Evolutionary conservation across 2,113 vertebrate genomes (phyloP), one percentile per base, ranked within the genome.

Genomic region (Chaenogobius annularis): DNA sequence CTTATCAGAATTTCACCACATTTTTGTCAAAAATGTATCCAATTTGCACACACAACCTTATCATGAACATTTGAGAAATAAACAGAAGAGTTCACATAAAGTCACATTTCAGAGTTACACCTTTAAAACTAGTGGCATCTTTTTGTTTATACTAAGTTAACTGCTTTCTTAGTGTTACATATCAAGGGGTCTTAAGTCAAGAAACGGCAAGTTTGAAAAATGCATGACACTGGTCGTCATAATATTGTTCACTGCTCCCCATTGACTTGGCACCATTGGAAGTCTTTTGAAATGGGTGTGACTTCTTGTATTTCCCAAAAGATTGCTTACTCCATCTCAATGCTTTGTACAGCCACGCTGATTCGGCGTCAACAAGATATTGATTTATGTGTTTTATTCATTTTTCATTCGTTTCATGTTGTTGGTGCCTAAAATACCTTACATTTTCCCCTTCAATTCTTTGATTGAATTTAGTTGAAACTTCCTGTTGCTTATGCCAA

Each of bases 231-330:
- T 61, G 58, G 58, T 17, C 35, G 58, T 31, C 23, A 61, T 17
- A 61, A 61, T 61, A 61, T 61, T 61, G 26, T 61, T 17, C 58
- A 35, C 14, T 35, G 58, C 58, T 61, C 26, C 58, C 58, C 26
- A 35, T 26, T 7, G 58, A 61, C 23, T 35, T 35, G 15, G 7
- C 9, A 35, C 26, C 23, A 35, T 9, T 35, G 14, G n/a, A 6
- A 61, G 26, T 35, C 58, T 61, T 35, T 17, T 17, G 58, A 26
- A 35, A 26, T 23, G 56, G 56, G 56, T 31, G 56, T 26, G 56
- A 52, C 14, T 10, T 52, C 37, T 40, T 40, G 37, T 5, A 7
- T 40, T 40, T 12, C 20, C 54, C 20, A 10, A 58, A 58, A 58
- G 23, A 58, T 58, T 58, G 20, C 55, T 20, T 58, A 58, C 56